Conservation (phyloP, 2,888 invertebrate species). For the Apotomis turbidana region DNA sequence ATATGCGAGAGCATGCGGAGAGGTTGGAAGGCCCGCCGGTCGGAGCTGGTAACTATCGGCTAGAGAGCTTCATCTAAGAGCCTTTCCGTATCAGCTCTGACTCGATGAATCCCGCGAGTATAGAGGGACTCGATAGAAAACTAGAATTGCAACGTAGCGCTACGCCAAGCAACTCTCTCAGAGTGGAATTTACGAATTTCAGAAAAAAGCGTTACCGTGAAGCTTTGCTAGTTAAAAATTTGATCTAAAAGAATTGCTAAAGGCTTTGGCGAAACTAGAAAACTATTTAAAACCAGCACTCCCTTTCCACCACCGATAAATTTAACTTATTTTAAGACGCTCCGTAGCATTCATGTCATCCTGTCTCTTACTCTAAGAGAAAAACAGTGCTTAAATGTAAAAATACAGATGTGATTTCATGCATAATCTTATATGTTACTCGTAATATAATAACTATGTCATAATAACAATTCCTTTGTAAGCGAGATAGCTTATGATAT, state of each 20-base stretch:
- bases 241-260: conserved; percentile 34
- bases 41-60: conserved; percentile 23
- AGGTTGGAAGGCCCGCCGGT: conserved; percentile 44
- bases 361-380: conserved; percentile 29
- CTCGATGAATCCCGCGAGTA: conserved; percentile 27
- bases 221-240: conserved; percentile 33
- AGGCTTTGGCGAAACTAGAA: conserved; percentile 32
- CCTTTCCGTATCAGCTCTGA: conserved; percentile 5
- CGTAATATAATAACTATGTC: conserved; percentile 14
- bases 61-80: conserved; percentile 20
- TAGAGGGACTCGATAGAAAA: conserved; percentile 32
- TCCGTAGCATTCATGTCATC: conserved; percentile 32
- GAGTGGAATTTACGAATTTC: conserved; percentile 32
- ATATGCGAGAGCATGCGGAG: conserved; percentile 67
- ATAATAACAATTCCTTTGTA: conserved; percentile 7
- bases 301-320: background rate
- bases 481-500: conserved; percentile 11
- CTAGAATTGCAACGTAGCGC: conserved; percentile 53
- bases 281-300: conserved; percentile 29
- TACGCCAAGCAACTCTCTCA: conserved; percentile 57
- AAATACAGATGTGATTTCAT: conserved; percentile 34
- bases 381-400: conserved; percentile 36
- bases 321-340: background rate
- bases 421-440: conserved; percentile 26
- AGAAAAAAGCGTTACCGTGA: conserved; percentile 33